A percentile compares a stretch with the other conserved stretches of the same genome.
Conservation (phyloP, 2,113 vertebrate genomes). For the human (Homo sapiens) region DNA sequence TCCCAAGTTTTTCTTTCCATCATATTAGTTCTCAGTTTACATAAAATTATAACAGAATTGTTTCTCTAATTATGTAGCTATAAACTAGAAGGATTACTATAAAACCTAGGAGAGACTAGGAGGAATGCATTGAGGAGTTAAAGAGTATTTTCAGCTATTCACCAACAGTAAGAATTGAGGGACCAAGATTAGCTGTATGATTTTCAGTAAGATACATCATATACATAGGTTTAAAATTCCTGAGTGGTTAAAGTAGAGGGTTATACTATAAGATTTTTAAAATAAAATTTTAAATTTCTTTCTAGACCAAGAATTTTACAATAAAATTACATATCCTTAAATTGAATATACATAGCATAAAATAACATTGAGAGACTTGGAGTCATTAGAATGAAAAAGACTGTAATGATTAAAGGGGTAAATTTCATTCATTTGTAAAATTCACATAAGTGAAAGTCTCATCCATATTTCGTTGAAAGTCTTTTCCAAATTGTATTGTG, state of each 20-base stretch:
- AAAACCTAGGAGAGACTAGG: not conserved
- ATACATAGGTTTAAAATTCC: not conserved
- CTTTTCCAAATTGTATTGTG: not conserved
- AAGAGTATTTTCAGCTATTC: not conserved
- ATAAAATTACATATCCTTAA: conserved; percentile 5
- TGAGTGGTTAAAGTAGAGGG: not conserved
- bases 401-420: not conserved
- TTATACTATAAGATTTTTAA: not conserved
- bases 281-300: not conserved
- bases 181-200: not conserved
- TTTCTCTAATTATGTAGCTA: not conserved
- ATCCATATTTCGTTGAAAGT: not conserved
- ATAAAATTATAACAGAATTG: not conserved
- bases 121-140: not conserved
- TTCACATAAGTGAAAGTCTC: not conserved
- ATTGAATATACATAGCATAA: not conserved
- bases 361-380: not conserved
- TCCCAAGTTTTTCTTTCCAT: not conserved
- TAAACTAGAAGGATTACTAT: not conserved
- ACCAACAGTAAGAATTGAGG: not conserved
- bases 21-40: not conserved
- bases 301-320: conserved; percentile 1
- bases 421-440: conserved; percentile 49
- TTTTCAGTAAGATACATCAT: not conserved
- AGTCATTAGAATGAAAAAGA: conserved; percentile 13